Conservation (phyloP, 2,888 invertebrate species). For the Amphiduros pacificus region DNA sequence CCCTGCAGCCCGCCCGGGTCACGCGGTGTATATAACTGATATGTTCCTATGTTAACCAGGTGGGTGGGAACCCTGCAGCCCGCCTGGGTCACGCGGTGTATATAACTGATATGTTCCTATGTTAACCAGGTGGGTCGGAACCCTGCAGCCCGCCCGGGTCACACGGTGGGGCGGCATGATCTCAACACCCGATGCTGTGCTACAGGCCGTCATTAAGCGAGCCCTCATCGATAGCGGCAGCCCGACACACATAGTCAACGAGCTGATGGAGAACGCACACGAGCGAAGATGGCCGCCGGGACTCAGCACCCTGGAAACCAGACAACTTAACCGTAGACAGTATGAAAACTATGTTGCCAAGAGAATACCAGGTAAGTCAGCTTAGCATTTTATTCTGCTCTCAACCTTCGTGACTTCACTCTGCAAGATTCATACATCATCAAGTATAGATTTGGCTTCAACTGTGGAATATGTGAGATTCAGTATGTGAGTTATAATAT, state of each 20-base stretch:
- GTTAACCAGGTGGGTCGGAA: constrained; percentile 54
- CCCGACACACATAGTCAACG: constrained; percentile 88
- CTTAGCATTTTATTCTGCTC: too few species aligned
- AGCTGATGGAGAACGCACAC: constrained; percentile 96
- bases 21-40: too few species aligned
- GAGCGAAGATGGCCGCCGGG: constrained; percentile 95
- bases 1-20: too few species aligned
- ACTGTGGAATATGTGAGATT: too few species aligned
- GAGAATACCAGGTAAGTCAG: constrained; percentile 74
- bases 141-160: constrained; percentile 67
- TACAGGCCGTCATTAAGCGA: constrained; percentile 88
- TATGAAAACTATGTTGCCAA: constrained; percentile 95
- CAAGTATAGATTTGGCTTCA: too few species aligned
- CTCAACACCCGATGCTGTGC: constrained; percentile 91
- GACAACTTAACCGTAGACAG: constrained; percentile 88
- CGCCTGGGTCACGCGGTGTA: too few species aligned
- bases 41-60: too few species aligned
- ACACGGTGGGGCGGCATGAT: constrained; percentile 99
- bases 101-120: too few species aligned
- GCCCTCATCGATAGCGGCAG: constrained; percentile 92
- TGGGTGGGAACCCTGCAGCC: too few species aligned
- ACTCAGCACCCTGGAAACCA: constrained; percentile 83
- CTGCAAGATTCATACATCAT: too few species aligned
- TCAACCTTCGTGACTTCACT: too few species aligned
- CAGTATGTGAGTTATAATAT: too few species aligned